Base-by-base conservation (phyloP, 2,113 vertebrate species). In the Motacilla alba region DNA sequence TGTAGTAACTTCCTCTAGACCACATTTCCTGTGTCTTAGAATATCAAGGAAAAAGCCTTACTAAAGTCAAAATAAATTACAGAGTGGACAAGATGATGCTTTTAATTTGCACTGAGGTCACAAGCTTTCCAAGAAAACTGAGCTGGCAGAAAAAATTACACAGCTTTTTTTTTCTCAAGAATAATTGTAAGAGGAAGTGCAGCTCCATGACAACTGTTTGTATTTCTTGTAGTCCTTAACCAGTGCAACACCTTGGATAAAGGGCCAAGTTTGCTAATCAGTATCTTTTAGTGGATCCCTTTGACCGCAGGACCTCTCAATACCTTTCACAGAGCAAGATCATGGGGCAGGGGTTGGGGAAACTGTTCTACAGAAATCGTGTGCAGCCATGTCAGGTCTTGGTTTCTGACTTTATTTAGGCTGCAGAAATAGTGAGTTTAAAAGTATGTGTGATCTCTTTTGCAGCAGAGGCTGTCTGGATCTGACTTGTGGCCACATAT, bases 21-120 rank as follows among this genome's bases (percentile, higher is more conserved):
- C n/a, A 17, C 74, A 63, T 77, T 96, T 94, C 92, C 92, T 95
- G 79, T 4, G 2, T 76, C 72, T 93, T 70, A 96, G 90, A 95
- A 90, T 86, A 93, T 95, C 79, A 92, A 92, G 86, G 94, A 92
- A 95, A 90, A 96, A 59, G 67, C 69, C 90, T 92, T 95, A 90
- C 79, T 90, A 33, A 95, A 80, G 90, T 90, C n/a, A 93, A 95
- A 95, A 94, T 93, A 94, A 96, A 93, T 92, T 90, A 88, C 70
- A 80, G 55, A 94, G 72, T 94, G 44, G 72, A 83, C 92, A 94
- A 94, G 80, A 93, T 92, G 67, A 55, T 39, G 43, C 76, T 70
- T 90, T 50, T 95, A 93, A 86, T 74, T 83, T 64, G 70, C 26
- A 35, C 50, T 53, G 85, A 90, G 72, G 79, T 94, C 85, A 83